Conservation (phyloP, 2,888 invertebrate genomes). For the Mesochorus sp. region DNA sequence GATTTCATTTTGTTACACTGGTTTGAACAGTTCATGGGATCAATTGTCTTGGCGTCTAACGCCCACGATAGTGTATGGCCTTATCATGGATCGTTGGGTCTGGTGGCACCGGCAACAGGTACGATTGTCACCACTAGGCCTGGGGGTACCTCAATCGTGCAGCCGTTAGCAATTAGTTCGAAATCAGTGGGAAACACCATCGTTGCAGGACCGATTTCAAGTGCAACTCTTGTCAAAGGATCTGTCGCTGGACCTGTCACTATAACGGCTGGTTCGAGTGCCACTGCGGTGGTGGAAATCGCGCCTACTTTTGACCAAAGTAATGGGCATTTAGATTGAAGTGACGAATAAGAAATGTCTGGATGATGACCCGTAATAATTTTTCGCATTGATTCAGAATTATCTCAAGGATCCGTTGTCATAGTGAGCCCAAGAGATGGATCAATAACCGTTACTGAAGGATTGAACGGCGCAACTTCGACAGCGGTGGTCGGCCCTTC, state of each 20-base stretch:
- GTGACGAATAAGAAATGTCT: neutral
- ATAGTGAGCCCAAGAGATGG: constrained; percentile 65
- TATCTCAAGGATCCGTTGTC: constrained; percentile 43
- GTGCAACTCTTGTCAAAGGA: constrained; percentile 46
- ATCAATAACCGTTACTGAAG: constrained; percentile 66
- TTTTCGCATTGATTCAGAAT: constrained; percentile 45
- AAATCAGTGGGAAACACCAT: constrained; percentile 17
- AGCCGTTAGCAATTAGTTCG: constrained; percentile 38
- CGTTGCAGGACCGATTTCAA: constrained; percentile 46
- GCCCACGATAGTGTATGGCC: constrained; percentile 70
- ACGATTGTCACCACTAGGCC: constrained; percentile 45
- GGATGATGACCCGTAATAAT: neutral
- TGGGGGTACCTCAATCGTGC: constrained; percentile 19
- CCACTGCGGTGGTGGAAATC: neutral
- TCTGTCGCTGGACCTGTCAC: constrained; percentile 52
- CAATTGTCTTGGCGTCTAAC: constrained; percentile 61
- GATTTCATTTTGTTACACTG: neutral
- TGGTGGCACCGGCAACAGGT: constrained; percentile 69
- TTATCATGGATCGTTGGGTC: constrained; percentile 69
- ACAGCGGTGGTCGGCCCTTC: constrained; percentile 63
- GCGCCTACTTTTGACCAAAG: neutral
- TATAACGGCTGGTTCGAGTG: constrained; percentile 26
- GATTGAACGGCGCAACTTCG: constrained; percentile 32
- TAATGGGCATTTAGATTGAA: neutral
- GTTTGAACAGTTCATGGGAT: constrained; percentile 59